These are phyloP conservation scores for Crotalus horridus DNA, from an alignment of 2,113 vertebrate species.

Conservation along the genomic window DNA sequence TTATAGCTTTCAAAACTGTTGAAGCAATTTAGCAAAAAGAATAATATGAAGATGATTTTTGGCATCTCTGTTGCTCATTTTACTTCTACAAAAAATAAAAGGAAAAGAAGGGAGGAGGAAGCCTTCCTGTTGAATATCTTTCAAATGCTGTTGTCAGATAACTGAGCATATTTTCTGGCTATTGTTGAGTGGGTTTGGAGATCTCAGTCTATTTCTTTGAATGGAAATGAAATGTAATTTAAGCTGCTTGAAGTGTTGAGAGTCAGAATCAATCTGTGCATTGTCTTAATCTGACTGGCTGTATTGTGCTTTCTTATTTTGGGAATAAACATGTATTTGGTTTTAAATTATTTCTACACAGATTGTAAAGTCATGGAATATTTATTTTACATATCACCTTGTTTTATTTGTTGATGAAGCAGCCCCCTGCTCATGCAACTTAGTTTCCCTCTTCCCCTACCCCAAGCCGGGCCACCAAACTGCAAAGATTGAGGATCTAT, in stretches of 20 bases:
- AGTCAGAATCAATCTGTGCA: slow-evolving; percentile 2
- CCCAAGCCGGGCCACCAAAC: no score
- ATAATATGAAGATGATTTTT: slow-evolving; percentile 19
- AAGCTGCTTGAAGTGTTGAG: slow-evolving; percentile 28
- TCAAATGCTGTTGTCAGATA: slow-evolving; percentile 25
- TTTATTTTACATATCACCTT: not conserved
- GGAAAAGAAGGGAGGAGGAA: slow-evolving; percentile 21
- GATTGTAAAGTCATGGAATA: not conserved
- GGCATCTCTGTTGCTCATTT: slow-evolving; percentile 37
- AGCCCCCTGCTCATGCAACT: no score
- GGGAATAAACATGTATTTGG: not conserved
- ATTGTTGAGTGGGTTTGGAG: slow-evolving; percentile 42
- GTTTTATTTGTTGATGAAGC: not conserved
- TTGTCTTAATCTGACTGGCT: slow-evolving; percentile 38
- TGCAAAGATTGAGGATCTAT: no score
- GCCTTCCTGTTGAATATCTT: slow-evolving; percentile 40
- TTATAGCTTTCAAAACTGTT: not conserved
- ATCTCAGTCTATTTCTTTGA: slow-evolving; percentile 38
- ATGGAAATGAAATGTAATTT: slow-evolving; percentile 14
- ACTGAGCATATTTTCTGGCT: slow-evolving; percentile 51
- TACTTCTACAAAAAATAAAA: not conserved
- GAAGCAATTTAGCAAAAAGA: slow-evolving; percentile 23
- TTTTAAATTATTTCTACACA: slow-evolving; percentile 21
- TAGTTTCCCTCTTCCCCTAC: no score
- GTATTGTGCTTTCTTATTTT: not conserved